Conservation (phyloP, 2,797 vertebrate genomes). For the Leptatherina wallacei region DNA sequence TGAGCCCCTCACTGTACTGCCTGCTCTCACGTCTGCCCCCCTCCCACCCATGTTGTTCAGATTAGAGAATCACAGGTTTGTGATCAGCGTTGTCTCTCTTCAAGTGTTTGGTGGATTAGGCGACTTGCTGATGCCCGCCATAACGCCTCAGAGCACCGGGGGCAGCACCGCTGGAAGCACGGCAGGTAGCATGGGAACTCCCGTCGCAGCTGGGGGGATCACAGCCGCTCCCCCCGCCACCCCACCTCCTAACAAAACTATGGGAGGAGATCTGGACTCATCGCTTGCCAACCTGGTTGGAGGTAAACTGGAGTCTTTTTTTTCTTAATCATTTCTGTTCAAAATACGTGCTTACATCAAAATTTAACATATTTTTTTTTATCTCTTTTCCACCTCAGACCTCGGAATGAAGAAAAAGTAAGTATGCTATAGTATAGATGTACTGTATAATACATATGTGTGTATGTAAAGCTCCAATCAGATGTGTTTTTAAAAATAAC, state of each 20-base stretch:
- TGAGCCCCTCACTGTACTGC: constrained; percentile 12
- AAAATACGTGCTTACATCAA: neutral
- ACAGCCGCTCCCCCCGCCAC: constrained; percentile 55
- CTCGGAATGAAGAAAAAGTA: constrained; percentile 98
- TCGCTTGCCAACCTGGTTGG: constrained; percentile 96
- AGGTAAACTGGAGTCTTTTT: constrained; percentile 79
- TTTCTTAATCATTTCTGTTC: neutral
- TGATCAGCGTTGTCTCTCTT: constrained; percentile 46
- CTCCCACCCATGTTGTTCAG: constrained; percentile 26
- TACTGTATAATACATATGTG: too few relatives aligned
- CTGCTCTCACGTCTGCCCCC: constrained; percentile 36
- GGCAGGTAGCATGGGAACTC: constrained; percentile 72
- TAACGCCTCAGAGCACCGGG: constrained; percentile 91
- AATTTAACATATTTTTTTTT: constrained; percentile 14
- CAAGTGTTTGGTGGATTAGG: constrained; percentile 97
- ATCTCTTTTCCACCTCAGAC: constrained; percentile 78
- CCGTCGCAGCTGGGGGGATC: constrained; percentile 51
- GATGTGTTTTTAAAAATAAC: too few relatives aligned
- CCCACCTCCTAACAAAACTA: constrained; percentile 86
- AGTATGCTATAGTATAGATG: constrained; percentile 64
- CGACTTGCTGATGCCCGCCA: constrained; percentile 95
- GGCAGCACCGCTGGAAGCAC: constrained; percentile 79
- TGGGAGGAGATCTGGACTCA: constrained; percentile 93
- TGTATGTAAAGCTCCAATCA: neutral
- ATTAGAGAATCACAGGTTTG: constrained; percentile 39